Base-by-base conservation (phyloP, 1,140 invertebrate species). In the Caerostris extrusa region DNA sequence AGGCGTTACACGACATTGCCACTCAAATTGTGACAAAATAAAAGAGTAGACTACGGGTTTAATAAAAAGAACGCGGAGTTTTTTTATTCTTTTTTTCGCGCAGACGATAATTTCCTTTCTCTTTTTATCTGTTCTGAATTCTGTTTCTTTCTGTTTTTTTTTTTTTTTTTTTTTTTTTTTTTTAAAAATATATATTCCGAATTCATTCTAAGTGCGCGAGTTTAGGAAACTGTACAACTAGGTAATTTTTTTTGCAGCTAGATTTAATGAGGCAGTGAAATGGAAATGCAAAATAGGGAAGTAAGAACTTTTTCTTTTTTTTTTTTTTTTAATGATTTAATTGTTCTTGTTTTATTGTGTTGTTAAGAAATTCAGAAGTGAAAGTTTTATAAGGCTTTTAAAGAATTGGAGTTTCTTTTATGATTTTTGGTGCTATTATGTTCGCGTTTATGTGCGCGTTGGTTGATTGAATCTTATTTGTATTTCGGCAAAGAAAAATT, bases 1-100 rank as follows among this genome's bases (percentile, higher is more conserved):
- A 60, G 91, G 91, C 91, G 91, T 86, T 91, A 83, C 90, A 77
- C 71, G 90, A 91, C 90, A 91, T 81, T 92, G 90, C 90, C 82
- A 92, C 90, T 85, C 77, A 85, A 85, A 85, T 85, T 77, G 88
- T 77, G 69, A 91, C 56, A 81, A 91, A 90, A 91, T 88, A 88
- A 88, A 88, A 60, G 58, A 56, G 8, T 58, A n/a, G 3, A 85
- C 17, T 58, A 58, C 56, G 69, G 67, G 34, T 77, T 67, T 12
- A 77, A 71, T 19, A 34, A 71, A 71, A 34, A 71, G 34, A 71
- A 71, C 4, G 34, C 19, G 3, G 0, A 0, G 3, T 2, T 53
- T 77, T 77, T 77, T 77, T 34, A 34, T 34, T 5, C n/a, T 19
- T 19, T 71, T 67, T n/a, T 5, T n/a, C 5, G 14, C 3, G 69